Base-by-base conservation (phyloP, 2,113 vertebrate species). In the Argyrosomus japonicus region DNA sequence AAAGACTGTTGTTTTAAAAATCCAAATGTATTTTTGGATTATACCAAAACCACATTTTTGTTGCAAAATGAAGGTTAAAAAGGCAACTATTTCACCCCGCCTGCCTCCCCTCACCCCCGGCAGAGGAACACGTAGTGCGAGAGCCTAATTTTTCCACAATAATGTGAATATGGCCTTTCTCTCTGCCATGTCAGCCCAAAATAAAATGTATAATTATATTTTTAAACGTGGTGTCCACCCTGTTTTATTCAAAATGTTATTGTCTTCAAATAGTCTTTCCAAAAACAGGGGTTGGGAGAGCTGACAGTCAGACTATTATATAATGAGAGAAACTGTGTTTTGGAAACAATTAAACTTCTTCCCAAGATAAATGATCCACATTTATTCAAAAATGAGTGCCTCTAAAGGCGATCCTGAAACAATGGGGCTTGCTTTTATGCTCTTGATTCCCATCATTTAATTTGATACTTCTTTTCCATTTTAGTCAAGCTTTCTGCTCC, bases 391-490 rank as follows among this genome's bases (percentile, higher is more conserved):
- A 77, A 65, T 19, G 23, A 75, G 29, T 3, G 19, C 9, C 25
- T 56, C 5, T 51, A 27, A 56, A 79, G 11, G 73, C 17, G 54
- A n/a, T 61, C 23, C 29, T 48, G n/a, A 81, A 75, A 75, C 81
- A 68, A 48, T 43, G 40, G 8, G 7, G 8, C n/a, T 57, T 36
- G 18, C 14, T 32, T 43, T 27, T 6, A 32, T 23, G n/a, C n/a
- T 58, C 51, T 47, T 51, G 11, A 63, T 58, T 77, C 68, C 40
- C 29, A 61, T 73, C 27, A 36, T 51, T 65, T 56, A 40, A 70
- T 82, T 2, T 54, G 6, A 48, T 69, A 69, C 15, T 64, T 51
- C 19, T 68, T 82, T 81, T 86, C 77, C 80, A 62, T 79, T 75
- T 70, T 60, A 71, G 64, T 29, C 47, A 54, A 64, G 21, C 74